Base-by-base conservation (phyloP, 2,888 invertebrate genomes). In the Cryptosula pallasiana region DNA sequence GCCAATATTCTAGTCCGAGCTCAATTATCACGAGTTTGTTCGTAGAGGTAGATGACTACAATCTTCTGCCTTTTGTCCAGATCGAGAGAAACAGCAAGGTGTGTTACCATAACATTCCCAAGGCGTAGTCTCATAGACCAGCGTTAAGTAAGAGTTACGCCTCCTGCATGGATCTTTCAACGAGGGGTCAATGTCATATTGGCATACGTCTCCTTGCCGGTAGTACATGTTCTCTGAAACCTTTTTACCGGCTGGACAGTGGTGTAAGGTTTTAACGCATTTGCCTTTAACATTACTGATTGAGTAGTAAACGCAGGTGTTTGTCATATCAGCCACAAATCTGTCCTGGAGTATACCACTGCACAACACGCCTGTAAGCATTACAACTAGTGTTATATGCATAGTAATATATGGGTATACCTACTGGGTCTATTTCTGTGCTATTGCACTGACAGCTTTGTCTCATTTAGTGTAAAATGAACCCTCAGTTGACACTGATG, bases 291-390 rank as follows among this genome's bases (percentile, higher is more conserved):
- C 5, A 23, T 57, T 57, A 13, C 29, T 25, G 63, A 63, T 20
- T 20, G 63, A 63, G n/a, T 63, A 63, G 32, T 63, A 63, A 5
- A 63, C 63, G n/a, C 63, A 63, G 27, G 63, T 63, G 63, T 63
- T 63, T 2, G 27, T 63, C 63, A 63, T 63, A 27, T 63, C 63
- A 29, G 63, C 63, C 13, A 63, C 27, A 13, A 29, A 34, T 63
- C 63, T 25, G 27, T 63, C 32, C 5, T 27, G 16, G 9, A 63
- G 9, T 32, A 27, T 27, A 2, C 27, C 25, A 13, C 27, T 63
- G 63, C 63, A 63, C n/a, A 63, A n/a, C 13, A 32, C 32, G 32
- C n/a, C 63, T 63, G 63, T 32, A n/a, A 57, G 5, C 57, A 57
- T 45, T 45, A 5, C 45, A 45, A 13, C n/a, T n/a, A n/a, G n/a